These are phyloP conservation scores for Agrilus biguttatus DNA, from an alignment of 2,888 invertebrate genomes.

Conservation along the genomic window DNA sequence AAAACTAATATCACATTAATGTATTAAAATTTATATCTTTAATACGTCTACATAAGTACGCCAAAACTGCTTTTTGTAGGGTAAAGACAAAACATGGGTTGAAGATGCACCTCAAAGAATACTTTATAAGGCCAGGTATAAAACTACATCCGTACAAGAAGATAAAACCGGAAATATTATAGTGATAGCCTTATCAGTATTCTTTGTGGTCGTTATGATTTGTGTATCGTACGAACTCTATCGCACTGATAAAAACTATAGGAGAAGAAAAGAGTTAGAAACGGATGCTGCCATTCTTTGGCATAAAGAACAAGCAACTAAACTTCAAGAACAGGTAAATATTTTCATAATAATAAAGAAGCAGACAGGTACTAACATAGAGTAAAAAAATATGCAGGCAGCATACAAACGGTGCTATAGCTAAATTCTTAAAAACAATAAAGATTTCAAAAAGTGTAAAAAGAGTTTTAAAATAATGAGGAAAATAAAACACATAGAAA, in stretches of 20 bases:
- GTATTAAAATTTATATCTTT: too few relatives aligned
- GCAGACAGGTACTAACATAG: background rate
- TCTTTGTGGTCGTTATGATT: conserved; percentile 56
- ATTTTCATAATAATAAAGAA: background rate
- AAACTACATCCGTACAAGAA: conserved; percentile 60
- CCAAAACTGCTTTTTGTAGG: conserved; percentile 32
- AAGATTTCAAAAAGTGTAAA: too few relatives aligned
- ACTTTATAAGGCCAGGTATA: conserved; percentile 60
- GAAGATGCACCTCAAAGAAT: conserved; percentile 68
- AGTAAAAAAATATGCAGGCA: background rate
- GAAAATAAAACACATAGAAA: too few relatives aligned
- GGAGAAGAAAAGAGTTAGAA: conserved; percentile 55
- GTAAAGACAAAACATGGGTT: conserved; percentile 67
- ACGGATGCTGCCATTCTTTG: conserved; percentile 62
- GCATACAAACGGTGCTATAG: too few relatives aligned
- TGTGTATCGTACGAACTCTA: conserved; percentile 60
- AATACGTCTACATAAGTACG: background rate
- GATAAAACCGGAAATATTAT: conserved; percentile 64
- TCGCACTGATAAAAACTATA: conserved; percentile 59
- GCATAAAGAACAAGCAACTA: conserved; percentile 59
- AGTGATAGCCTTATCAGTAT: conserved; percentile 61
- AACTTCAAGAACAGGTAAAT: conserved; percentile 20
- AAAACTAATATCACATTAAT: too few relatives aligned
- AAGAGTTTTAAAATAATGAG: too few relatives aligned
- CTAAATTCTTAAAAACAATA: too few relatives aligned